Conservation (phyloP, 2,888 invertebrate species). For the Andrena bicolor region DNA sequence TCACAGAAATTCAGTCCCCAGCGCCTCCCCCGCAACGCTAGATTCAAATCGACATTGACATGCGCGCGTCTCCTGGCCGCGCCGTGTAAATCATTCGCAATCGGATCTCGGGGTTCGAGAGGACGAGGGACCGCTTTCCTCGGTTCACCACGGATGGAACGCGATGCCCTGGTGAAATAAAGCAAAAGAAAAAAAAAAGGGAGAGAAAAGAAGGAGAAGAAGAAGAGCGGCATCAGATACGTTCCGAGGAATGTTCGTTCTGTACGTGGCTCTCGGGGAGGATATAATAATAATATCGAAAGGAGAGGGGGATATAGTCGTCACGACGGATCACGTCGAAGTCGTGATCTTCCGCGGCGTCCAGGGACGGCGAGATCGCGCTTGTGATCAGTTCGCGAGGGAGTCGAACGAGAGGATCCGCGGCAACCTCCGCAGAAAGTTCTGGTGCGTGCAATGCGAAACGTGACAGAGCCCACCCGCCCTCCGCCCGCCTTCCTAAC, state of each 20-base stretch:
- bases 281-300: conserved; percentile 73
- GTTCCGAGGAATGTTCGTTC: conserved; percentile 66
- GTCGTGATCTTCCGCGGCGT: conserved; percentile 71
- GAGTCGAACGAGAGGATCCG: conserved; percentile 64
- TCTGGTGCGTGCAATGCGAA: conserved; percentile 84
- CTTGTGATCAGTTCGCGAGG: conserved; percentile 78
- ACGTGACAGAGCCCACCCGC: conserved; percentile 82
- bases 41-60: conserved; percentile 14
- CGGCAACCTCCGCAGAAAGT: conserved; percentile 70
- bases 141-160: conserved; percentile 47
- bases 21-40: neutral
- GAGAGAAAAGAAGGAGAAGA: conserved; percentile 47
- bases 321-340: conserved; percentile 80
- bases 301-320: conserved; percentile 71
- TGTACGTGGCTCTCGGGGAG: conserved; percentile 71
- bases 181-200: neutral
- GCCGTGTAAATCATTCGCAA: conserved; percentile 53
- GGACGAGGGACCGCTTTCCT: conserved; percentile 42
- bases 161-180: conserved; percentile 53
- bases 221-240: conserved; percentile 67
- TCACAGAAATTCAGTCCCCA: neutral
- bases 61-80: conserved; percentile 1
- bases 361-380: conserved; percentile 77
- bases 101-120: conserved; percentile 32
- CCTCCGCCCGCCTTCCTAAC: conserved; percentile 80